These are phyloP conservation scores for Heteromurus nitidus DNA, from an alignment of 2,888 invertebrate genomes.

Conservation along the genomic window DNA sequence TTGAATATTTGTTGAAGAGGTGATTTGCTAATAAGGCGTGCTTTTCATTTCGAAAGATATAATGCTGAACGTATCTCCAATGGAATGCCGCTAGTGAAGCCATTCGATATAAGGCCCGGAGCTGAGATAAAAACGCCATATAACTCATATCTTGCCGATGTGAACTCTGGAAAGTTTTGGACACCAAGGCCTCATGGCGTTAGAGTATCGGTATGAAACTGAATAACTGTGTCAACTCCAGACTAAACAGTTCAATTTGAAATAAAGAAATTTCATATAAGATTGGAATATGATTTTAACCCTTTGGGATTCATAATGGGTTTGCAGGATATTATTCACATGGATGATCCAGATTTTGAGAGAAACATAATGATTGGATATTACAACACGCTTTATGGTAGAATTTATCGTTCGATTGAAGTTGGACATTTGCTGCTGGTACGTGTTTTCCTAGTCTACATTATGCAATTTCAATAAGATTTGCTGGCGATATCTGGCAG, in stretches of 20 bases:
- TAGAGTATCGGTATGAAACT: too few species aligned
- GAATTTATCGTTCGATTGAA: slow-evolving; percentile 33
- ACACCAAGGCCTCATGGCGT: slow-evolving; percentile 37
- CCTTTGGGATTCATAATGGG: too few species aligned
- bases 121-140: slow-evolving; percentile 50
- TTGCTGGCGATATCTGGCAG: too few species aligned
- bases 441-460: not conserved
- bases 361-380: slow-evolving; percentile 17
- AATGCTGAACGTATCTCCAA: slow-evolving; percentile 68
- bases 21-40: not conserved
- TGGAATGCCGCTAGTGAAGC: slow-evolving; percentile 34
- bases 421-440: slow-evolving; percentile 50
- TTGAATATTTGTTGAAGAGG: too few species aligned
- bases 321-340: slow-evolving; percentile 46
- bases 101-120: slow-evolving; percentile 26
- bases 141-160: slow-evolving; percentile 56
- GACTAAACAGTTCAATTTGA: too few species aligned
- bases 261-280: not conserved
- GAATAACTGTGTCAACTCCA: not conserved
- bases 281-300: not conserved
- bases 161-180: slow-evolving; percentile 62
- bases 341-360: slow-evolving; percentile 40
- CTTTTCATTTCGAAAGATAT: slow-evolving; percentile 52
- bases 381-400: slow-evolving; percentile 29
- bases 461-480: not conserved